These are phyloP conservation scores for Rhinoderma darwinii DNA, from an alignment of 2,113 vertebrate species.

Conservation along the genomic window DNA sequence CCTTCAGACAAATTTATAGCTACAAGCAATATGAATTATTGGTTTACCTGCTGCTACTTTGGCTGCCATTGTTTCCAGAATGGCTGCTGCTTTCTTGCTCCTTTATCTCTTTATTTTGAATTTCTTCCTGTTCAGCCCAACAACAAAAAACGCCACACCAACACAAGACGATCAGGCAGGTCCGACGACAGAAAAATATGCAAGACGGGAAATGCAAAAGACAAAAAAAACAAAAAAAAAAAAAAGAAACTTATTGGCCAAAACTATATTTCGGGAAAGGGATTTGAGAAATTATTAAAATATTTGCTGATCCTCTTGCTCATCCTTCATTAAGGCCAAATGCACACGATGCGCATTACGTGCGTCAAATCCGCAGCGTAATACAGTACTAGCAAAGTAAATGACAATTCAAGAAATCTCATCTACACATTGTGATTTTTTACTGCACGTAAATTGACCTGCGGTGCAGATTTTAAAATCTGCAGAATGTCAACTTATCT, in stretches of 20 bases:
- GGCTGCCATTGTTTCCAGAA: neutral
- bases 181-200: slow-evolving; percentile 36
- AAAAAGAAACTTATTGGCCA: slow-evolving; percentile 8
- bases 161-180: slow-evolving; percentile 35
- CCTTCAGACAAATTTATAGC: too few species aligned
- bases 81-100: slow-evolving; percentile 44
- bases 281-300: neutral
- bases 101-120: slow-evolving; percentile 63
- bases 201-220: slow-evolving; percentile 25
- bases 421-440: too few species aligned
- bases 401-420: too few species aligned
- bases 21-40: neutral
- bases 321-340: too few species aligned
- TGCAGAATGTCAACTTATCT: too few species aligned
- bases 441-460: too few species aligned
- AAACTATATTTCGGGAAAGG: neutral
- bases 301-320: too few species aligned
- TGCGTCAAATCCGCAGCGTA: too few species aligned
- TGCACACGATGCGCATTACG: too few species aligned
- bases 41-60: slow-evolving; percentile 48
- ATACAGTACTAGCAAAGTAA: too few species aligned
- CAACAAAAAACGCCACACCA: slow-evolving; percentile 56
- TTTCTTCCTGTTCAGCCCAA: slow-evolving; percentile 61
- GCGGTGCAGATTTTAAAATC: too few species aligned
- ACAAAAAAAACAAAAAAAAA: slow-evolving; percentile 27